Evolutionary conservation across 1,140 invertebrate genomes (phyloP).

Genomic region (Hyles euphorbiae): DNA sequence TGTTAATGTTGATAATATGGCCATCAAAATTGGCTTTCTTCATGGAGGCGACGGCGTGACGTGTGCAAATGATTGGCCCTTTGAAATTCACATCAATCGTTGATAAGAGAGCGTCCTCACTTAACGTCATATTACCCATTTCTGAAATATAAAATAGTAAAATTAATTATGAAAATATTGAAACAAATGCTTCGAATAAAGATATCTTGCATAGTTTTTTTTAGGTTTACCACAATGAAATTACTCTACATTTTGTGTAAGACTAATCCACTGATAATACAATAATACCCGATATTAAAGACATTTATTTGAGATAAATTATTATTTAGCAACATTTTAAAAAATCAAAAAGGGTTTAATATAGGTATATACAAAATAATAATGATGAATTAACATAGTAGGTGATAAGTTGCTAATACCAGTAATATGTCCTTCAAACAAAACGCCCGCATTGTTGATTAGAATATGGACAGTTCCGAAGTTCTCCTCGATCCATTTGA

Average conservation of each 20-base stretch:
- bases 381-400: too few relatives aligned
- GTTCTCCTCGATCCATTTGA: conserved; percentile 78
- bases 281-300: too few relatives aligned
- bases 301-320: too few relatives aligned
- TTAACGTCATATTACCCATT: conserved; percentile 42
- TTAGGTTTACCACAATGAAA: too few relatives aligned
- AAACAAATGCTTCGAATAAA: too few relatives aligned
- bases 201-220: too few relatives aligned
- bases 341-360: too few relatives aligned
- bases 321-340: too few relatives aligned
- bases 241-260: too few relatives aligned
- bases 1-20: conserved; percentile 85
- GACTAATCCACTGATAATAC: too few relatives aligned
- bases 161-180: not conserved
- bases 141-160: conserved; percentile 31
- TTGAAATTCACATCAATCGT: conserved; percentile 83
- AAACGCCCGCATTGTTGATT: conserved; percentile 84
- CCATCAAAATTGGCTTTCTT: conserved; percentile 78
- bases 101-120: conserved; percentile 57
- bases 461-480: conserved; percentile 82
- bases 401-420: conserved; percentile 22
- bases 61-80: conserved; percentile 79
- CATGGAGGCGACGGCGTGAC: conserved; percentile 82
- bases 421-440: conserved; percentile 47
- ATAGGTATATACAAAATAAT: too few relatives aligned